A percentile compares a stretch with the other conserved stretches of the same genome.
These are phyloP conservation scores for Nasonia oneida DNA, from an alignment of 2,888 invertebrate genomes.

Conservation along the genomic window DNA sequence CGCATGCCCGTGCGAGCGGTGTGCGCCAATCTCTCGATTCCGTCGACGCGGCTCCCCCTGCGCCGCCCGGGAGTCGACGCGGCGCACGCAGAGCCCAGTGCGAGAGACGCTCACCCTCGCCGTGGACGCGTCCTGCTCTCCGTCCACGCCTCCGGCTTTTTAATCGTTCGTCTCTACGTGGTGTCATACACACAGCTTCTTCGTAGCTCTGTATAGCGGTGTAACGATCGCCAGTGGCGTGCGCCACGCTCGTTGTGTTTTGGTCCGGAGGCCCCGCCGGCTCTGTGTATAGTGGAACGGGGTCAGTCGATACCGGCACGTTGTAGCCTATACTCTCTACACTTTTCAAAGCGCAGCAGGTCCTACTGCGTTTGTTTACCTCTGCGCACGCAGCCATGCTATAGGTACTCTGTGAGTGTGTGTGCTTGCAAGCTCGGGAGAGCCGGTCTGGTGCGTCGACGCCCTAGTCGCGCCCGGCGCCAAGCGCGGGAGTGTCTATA, in stretches of 20 bases:
- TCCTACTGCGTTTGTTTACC: background rate
- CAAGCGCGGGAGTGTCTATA: background rate
- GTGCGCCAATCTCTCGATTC: conserved; percentile 57
- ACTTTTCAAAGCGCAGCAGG: conserved; percentile 13
- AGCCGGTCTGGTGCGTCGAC: conserved; percentile 42
- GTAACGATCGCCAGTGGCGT: conserved; percentile 17
- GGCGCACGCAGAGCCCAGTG: conserved; percentile 49
- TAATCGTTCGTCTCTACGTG: background rate
- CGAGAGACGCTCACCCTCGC: conserved; percentile 54
- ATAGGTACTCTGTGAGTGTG: background rate
- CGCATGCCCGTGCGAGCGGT: conserved; percentile 70
- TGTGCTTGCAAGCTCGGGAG: background rate
- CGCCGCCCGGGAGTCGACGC: conserved; percentile 40
- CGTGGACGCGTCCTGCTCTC: conserved; percentile 48
- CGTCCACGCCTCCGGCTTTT: conserved; percentile 1
- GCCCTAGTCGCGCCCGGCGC: conserved; percentile 47
- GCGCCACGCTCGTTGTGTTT: conserved; percentile 18
- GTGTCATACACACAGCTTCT: background rate
- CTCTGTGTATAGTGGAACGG: conserved; percentile 60
- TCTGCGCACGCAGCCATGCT: background rate
- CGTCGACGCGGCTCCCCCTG: conserved; percentile 58
- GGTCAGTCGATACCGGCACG: conserved; percentile 71
- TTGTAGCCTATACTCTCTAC: background rate
- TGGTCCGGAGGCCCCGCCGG: background rate
- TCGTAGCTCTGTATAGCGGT: background rate